These are phyloP conservation scores for Morus bassanus DNA, from an alignment of 2,797 vertebrate genomes.

Conservation along the genomic window DNA sequence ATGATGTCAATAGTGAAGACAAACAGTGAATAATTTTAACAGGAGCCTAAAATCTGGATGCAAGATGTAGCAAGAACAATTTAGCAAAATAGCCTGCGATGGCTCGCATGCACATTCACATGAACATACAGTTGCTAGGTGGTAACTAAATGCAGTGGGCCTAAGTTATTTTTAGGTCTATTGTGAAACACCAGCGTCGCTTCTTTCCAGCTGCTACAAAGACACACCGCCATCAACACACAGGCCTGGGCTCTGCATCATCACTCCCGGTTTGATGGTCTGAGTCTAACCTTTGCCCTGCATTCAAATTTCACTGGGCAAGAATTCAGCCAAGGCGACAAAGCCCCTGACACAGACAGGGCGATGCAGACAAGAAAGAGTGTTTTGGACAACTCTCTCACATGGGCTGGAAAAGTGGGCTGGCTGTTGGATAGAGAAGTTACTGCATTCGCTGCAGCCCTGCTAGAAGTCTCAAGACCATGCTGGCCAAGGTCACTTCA, in stretches of 20 bases:
- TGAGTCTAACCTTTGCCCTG: background rate
- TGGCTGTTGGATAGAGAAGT: background rate
- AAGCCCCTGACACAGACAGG: background rate
- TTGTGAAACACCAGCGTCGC: background rate
- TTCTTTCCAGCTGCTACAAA: slow-evolving; percentile 28
- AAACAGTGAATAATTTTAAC: background rate
- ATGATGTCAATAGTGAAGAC: background rate
- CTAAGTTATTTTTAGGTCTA: slow-evolving; percentile 26
- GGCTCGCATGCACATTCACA: background rate
- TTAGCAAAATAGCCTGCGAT: background rate
- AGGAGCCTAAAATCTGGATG: background rate
- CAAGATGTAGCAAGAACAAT: background rate
- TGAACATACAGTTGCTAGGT: background rate
- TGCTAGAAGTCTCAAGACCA: background rate
- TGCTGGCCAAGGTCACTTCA: background rate
- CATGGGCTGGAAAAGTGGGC: background rate
- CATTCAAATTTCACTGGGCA: background rate
- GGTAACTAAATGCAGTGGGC: background rate
- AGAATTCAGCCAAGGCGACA: background rate
- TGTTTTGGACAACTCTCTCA: background rate
- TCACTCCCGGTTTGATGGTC: background rate
- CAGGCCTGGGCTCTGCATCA: background rate
- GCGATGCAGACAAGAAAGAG: background rate
- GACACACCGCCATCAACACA: background rate
- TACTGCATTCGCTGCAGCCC: background rate